Percentiles rank a stretch among this genome's conserved stretches.
phyloP scores from a whole-genome alignment of 2,888 invertebrate species.

The Thera britannica region DNA sequence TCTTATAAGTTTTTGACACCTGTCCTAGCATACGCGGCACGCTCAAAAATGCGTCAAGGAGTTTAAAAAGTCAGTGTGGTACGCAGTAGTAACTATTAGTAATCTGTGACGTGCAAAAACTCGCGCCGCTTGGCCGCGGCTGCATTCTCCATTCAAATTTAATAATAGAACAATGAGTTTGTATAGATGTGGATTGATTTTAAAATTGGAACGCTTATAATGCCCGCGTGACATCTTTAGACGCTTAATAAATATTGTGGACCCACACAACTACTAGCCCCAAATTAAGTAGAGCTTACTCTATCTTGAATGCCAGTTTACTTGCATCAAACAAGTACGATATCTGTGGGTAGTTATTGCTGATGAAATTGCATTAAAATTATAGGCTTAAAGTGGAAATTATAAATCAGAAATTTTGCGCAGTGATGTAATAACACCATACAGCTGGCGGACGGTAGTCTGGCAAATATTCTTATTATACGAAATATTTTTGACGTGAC shows the following conservation, averaged over 20 bases:
- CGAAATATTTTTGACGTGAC: too few relatives aligned
- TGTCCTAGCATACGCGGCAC: too few relatives aligned
- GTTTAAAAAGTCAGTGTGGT: not conserved
- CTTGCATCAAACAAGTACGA: not conserved
- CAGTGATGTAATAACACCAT: not conserved
- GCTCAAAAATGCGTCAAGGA: too few relatives aligned
- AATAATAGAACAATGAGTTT: conserved; percentile 13
- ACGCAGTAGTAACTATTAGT: not conserved
- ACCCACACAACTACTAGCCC: too few relatives aligned
- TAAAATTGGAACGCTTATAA: not conserved
- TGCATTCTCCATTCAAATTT: conserved; percentile 29
- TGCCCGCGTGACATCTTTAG: too few relatives aligned
- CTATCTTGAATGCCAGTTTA: too few relatives aligned
- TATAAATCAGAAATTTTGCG: not conserved
- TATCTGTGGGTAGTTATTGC: not conserved
- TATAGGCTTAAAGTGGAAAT: not conserved
- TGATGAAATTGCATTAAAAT: not conserved
- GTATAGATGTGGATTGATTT: conserved; percentile 7
- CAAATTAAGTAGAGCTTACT: too few relatives aligned
- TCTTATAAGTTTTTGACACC: too few relatives aligned
- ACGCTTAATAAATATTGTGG: too few relatives aligned
- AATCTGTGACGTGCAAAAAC: conserved; percentile 14
- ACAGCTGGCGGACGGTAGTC: not conserved
- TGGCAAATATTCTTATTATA: not conserved
- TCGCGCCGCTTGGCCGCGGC: conserved; percentile 1